Conservation (phyloP, 2,888 invertebrate genomes). For the Mesorhabditis spiculigera region DNA sequence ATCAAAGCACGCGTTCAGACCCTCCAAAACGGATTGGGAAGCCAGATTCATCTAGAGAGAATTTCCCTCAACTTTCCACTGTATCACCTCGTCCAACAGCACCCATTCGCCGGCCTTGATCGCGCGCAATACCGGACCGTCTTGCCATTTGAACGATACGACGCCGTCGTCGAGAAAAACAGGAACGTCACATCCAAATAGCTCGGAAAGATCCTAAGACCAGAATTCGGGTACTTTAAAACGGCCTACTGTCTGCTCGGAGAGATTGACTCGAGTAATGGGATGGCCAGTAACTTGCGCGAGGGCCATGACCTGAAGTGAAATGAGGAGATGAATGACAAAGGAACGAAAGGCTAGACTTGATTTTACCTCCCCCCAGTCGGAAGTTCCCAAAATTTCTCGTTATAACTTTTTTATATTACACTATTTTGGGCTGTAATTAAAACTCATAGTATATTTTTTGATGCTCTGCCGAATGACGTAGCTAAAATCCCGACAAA, state of each 20-base stretch:
- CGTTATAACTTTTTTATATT: no score
- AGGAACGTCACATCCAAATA: slow-evolving; percentile 96
- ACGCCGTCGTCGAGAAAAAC: slow-evolving; percentile 74
- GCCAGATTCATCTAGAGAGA: slow-evolving; percentile 78
- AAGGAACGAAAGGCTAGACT: background rate
- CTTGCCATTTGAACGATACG: slow-evolving; percentile 88
- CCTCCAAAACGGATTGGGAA: slow-evolving; percentile 95
- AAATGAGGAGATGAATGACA: slow-evolving; percentile 59
- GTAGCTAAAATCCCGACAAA: no score
- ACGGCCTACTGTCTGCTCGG: slow-evolving; percentile 85
- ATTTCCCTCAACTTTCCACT: background rate
- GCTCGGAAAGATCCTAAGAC: slow-evolving; percentile 82
- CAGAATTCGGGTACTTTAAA: background rate
- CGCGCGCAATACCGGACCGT: slow-evolving; percentile 89
- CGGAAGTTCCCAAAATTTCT: no score
- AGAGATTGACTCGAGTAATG: slow-evolving; percentile 88
- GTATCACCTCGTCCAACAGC: slow-evolving; percentile 78
- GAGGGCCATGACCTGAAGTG: slow-evolving; percentile 84
- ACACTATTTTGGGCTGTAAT: no score
- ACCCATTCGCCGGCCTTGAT: slow-evolving; percentile 92
- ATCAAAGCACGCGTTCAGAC: slow-evolving; percentile 94
- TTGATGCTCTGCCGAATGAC: no score
- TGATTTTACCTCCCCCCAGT: no score
- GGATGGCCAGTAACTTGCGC: slow-evolving; percentile 79
- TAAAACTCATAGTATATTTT: no score